phyloP scores from a whole-genome alignment of 2,888 invertebrate species.

The Punctoribates punctum region DNA sequence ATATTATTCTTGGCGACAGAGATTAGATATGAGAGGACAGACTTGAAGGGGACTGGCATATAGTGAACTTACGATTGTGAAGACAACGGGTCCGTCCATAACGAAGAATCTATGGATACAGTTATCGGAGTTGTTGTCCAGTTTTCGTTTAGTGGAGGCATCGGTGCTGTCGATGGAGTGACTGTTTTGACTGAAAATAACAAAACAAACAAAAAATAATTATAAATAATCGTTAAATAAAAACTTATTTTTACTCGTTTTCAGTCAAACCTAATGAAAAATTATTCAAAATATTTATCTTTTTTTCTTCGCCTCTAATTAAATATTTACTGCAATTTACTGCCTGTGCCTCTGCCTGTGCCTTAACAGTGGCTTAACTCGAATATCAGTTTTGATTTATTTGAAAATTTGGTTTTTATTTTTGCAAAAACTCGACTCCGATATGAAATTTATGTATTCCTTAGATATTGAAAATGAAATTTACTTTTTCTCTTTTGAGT shows the following conservation, averaged over 20 bases:
- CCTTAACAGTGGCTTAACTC: neutral
- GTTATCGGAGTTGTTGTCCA: constrained; percentile 29
- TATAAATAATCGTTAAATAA: neutral
- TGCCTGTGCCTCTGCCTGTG: neutral
- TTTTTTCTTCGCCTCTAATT: neutral
- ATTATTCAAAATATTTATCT: neutral
- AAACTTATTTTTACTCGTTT: neutral
- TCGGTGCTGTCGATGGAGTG: neutral
- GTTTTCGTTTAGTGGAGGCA: neutral
- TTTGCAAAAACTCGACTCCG: neutral
- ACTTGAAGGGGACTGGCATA: neutral
- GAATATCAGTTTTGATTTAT: neutral
- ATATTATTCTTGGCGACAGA: neutral
- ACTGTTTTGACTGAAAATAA: neutral
- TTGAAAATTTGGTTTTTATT: neutral
- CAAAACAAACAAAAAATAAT: neutral
- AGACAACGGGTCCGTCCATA: constrained; percentile 60
- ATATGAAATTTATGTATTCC: neutral
- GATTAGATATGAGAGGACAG: neutral
- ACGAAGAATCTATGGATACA: constrained; percentile 55
- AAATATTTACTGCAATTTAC: neutral
- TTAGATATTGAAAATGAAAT: neutral
- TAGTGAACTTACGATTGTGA: constrained; percentile 52
- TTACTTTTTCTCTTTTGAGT: neutral
- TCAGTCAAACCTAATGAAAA: neutral